These are phyloP conservation scores for Macrotis lagotis DNA, from an alignment of 2,113 vertebrate species.

Conservation along the genomic window DNA sequence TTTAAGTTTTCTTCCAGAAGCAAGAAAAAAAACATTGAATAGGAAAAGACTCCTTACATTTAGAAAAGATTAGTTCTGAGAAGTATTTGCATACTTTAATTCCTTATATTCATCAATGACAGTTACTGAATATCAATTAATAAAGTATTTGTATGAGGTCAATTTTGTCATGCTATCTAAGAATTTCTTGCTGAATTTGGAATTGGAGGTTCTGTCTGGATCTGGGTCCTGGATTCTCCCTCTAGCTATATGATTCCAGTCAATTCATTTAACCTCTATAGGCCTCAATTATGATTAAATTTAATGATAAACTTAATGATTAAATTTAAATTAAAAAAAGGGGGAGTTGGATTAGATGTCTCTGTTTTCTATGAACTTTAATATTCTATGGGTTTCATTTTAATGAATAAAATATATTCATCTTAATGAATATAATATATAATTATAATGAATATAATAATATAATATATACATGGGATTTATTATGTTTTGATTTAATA, in stretches of 20 bases:
- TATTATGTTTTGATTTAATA: not conserved
- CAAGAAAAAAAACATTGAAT: not conserved
- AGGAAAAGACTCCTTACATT: not conserved
- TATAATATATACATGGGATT: not conserved
- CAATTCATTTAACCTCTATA: not conserved
- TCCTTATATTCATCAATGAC: not conserved
- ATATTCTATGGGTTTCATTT: not conserved
- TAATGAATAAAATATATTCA: not conserved
- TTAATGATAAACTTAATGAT: too few relatives aligned
- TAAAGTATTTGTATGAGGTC: not conserved
- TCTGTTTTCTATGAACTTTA: not conserved
- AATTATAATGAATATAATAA: too few relatives aligned
- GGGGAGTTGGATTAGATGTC: not conserved
- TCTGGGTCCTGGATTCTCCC: not conserved
- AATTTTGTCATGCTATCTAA: not conserved
- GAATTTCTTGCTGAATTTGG: not conserved
- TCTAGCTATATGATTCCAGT: not conserved
- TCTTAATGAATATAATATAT: too few relatives aligned
- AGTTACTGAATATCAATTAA: not conserved
- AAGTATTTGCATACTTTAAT: not conserved
- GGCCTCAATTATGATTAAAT: too few relatives aligned
- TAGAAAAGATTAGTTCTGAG: not conserved
- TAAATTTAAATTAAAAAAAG: not conserved
- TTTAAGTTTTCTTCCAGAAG: not conserved
- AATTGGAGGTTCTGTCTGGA: not conserved